Evolutionary conservation across 2,888 invertebrate genomes (phyloP), one percentile per base, ranked within the genome.

Genomic region (Andrena hattorfiana): DNA sequence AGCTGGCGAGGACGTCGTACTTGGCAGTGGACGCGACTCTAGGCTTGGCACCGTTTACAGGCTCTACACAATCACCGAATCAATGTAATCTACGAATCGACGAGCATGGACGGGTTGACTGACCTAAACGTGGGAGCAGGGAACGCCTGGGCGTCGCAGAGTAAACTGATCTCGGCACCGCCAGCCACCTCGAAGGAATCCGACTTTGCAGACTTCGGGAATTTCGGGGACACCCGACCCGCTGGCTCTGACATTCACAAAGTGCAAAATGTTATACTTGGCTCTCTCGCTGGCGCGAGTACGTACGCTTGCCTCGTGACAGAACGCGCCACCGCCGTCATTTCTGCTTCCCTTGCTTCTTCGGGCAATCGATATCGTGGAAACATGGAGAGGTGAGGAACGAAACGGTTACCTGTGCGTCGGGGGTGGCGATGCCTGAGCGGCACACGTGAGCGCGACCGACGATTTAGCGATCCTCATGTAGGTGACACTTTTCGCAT

Each of bases 391-490:
- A 42, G 42, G 42, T 16, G 16, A 42, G 42, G 42, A 16, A 16
- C 42, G 42, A 42, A 64, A 28, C 10, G 26, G 86, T 90, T 95
- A 97, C 96, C 96, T 96, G 95, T 96, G 96, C 80, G 96, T 92
- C 87, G 97, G 97, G 87, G 97, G 96, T 67, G 97, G 97, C 94
- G 94, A 96, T 4, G 95, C 96, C 93, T 97, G 97, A 74, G 96
- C 96, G 89, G 96, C 96, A 91, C 97, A 97, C 66, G 96, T 94
- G 73, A 97, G 92, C 30, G 95, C 95, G 90, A 96, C 95, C 77
- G 95, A 95, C 77, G 95, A 94, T 35, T 93, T 94, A 75, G 94
- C 92, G 67, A 93, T 85, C 80, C 93, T 92, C 77, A 91, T 90
- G 81, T 94, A 92, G 32, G 93, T 90, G 56, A 91, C 92, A 85